A percentile compares a stretch with the other conserved stretches of the same genome.
Conservation (phyloP, 2,113 vertebrate genomes). For the Bathybates hornii region DNA sequence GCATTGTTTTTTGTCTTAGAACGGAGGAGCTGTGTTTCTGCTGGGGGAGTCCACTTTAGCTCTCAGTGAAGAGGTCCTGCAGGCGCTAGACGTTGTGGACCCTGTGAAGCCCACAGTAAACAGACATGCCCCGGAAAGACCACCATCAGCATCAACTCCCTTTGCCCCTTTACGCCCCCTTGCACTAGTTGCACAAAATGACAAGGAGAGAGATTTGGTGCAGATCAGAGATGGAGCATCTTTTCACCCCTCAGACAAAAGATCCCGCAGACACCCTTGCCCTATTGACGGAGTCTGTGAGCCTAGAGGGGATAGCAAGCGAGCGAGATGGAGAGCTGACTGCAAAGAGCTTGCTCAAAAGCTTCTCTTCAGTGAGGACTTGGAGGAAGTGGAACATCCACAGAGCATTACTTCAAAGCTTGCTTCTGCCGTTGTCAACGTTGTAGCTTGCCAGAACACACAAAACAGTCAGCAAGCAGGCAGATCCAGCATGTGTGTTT, state of each 20-base stretch:
- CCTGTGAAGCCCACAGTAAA: not conserved
- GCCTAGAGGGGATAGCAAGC: not conserved
- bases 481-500: conserved; percentile 21
- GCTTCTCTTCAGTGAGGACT: conserved; percentile 68
- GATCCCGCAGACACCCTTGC: not conserved
- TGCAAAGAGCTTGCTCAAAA: conserved; percentile 65
- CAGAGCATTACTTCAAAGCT: not conserved
- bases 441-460: not conserved
- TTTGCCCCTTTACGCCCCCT: not conserved
- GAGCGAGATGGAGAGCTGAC: conserved; percentile 33
- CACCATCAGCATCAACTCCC: not conserved
- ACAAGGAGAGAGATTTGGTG: not conserved
- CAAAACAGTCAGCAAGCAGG: not conserved
- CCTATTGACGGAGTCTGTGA: not conserved
- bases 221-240: not conserved
- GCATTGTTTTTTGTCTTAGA: conserved; percentile 20
- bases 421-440: not conserved
- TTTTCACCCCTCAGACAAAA: not conserved
- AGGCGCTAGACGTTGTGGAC: conserved; percentile 31
- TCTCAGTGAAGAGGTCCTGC: conserved; percentile 57
- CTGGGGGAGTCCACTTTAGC: conserved; percentile 47
- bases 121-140: not conserved
- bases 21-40: not conserved
- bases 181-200: not conserved
- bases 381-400: not conserved